Conservation (phyloP, 35 echinoderm and acorn worm genomes). For the Ophiothrix spiculata region DNA sequence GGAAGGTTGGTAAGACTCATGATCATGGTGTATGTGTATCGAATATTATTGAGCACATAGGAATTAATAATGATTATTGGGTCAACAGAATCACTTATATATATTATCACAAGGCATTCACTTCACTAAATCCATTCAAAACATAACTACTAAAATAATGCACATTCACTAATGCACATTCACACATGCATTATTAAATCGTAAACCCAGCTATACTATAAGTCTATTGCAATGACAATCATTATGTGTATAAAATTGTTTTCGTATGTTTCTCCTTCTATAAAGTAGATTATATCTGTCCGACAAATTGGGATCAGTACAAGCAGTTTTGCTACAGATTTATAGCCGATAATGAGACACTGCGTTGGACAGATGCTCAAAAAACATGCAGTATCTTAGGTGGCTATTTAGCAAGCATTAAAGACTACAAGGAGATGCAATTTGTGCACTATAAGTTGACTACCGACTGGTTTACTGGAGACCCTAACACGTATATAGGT, state of each 20-base stretch:
- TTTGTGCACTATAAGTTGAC: slow-evolving; percentile 81
- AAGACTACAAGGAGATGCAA: slow-evolving; percentile 51
- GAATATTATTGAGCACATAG: too few species aligned
- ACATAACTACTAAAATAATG: neutral
- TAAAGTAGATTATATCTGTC: slow-evolving; percentile 28
- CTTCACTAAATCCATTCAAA: too few species aligned
- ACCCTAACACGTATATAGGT: slow-evolving; percentile 66
- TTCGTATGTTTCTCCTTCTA: neutral
- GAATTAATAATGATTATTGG: too few species aligned
- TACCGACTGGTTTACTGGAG: slow-evolving; percentile 59
- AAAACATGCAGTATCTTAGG: slow-evolving; percentile 26
- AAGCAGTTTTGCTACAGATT: slow-evolving; percentile 42
- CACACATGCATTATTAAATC: neutral
- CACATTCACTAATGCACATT: neutral
- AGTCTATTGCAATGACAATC: neutral
- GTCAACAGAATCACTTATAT: too few species aligned
- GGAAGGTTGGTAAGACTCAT: too few species aligned
- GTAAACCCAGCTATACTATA: neutral
- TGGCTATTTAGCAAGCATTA: slow-evolving; percentile 57
- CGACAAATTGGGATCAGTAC: slow-evolving; percentile 33
- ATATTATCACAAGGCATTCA: too few species aligned
- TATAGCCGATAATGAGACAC: neutral
- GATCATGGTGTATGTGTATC: too few species aligned
- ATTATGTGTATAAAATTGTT: neutral
- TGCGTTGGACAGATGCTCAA: slow-evolving; percentile 68